phyloP scores from a whole-genome alignment of 1,140 invertebrate genomes.

The Druon quercuslanigerum region DNA sequence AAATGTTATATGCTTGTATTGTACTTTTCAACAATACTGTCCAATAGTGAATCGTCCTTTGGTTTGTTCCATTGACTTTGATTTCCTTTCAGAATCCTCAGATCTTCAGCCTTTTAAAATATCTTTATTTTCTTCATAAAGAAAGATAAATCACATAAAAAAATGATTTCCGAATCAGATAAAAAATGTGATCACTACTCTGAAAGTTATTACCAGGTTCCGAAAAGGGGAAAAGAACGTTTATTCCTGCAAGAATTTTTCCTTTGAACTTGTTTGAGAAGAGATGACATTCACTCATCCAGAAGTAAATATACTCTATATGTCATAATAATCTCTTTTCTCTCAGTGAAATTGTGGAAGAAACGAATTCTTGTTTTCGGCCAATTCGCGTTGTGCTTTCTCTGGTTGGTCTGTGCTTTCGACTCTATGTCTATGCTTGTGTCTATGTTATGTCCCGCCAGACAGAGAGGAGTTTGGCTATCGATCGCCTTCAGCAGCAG shows the following conservation, averaged over 20 bases:
- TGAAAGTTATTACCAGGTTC: not conserved
- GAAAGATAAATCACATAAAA: not conserved
- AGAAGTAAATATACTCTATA: constrained; percentile 28
- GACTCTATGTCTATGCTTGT: constrained; percentile 48
- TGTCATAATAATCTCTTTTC: constrained; percentile 23
- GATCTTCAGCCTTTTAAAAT: too few species aligned
- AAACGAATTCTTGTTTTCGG: constrained; percentile 26
- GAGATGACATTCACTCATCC: constrained; percentile 21
- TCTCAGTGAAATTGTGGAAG: constrained; percentile 28
- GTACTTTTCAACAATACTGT: too few species aligned
- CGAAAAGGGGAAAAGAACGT: not conserved
- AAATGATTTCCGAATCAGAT: not conserved
- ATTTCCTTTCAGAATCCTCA: too few species aligned
- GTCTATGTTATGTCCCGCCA: constrained; percentile 65
- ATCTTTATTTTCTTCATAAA: too few species aligned
- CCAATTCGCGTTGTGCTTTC: constrained; percentile 26
- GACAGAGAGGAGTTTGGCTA: constrained; percentile 71
- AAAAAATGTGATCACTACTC: not conserved
- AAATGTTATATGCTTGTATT: too few species aligned
- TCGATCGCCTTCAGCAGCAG: constrained; percentile 68
- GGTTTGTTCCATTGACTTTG: too few species aligned
- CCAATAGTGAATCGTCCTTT: too few species aligned
- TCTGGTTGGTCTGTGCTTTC: constrained; percentile 38
- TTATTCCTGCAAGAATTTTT: not conserved
- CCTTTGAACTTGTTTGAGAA: constrained; percentile 26